Evolutionary conservation across 2,113 vertebrate species (phyloP), one percentile per base, ranked within the genome.

Genomic region (Elanoides forficatus): DNA sequence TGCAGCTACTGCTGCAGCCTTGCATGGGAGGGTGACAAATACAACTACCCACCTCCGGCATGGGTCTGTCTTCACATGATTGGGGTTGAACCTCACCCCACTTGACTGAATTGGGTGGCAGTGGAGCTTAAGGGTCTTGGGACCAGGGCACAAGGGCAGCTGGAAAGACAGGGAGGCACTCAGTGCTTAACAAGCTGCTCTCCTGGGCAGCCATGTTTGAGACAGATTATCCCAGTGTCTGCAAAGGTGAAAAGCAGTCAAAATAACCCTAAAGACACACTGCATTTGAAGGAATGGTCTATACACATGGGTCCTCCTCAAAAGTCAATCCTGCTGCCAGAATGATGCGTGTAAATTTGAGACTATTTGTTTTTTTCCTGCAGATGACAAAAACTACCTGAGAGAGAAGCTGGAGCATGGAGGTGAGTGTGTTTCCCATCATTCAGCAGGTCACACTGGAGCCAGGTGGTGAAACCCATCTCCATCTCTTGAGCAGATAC

Each of bases 51-150:
- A 62, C 19, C 32, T 68, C 32, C 16, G 26, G 11, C 1, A 1
- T 13, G 38, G 55, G 25, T 47, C 43, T 2, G 1, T 45, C 58
- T 59, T 75, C 55, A 32, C 25, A 5, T 0, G 0, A 1, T 3
- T 43, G 47, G 21, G 15, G 26, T 59, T 75, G 30, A 65, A 25
- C 15, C 19, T 60, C 32, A 38, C 42, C 11, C 9, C 30, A 4
- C 40, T 55, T 18, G 47, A 16, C 36, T 15, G 42, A 34, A 18
- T 7, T 32, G 34, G 15, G 34, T 62, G 71, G 15, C 19, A 30
- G 59, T 3, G 21, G 55, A 30, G 63, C 60, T n/a, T 30, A 20
- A 47, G 45, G 30, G 15, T 66, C n/a, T 43, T 18, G 27, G 56
- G 16, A 53, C 26, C n/a, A 12, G 15, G 27, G 15, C 26, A 30